Conservation (phyloP, 1,140 invertebrate species). For the Lucilia cuprina region DNA sequence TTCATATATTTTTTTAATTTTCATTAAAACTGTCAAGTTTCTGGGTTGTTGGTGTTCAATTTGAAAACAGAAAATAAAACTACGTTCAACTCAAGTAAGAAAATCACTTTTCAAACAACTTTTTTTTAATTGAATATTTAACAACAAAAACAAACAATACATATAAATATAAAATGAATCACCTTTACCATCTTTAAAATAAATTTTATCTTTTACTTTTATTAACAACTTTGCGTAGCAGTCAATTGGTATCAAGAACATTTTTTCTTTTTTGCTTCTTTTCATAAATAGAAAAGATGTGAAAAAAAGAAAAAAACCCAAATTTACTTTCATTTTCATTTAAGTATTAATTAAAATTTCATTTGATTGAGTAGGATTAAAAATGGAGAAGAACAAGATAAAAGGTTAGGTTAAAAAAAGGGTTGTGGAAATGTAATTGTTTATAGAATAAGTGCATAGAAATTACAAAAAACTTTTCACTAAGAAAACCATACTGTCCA, state of each 20-base stretch:
- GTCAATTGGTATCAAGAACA: not conserved
- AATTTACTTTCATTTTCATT: not conserved
- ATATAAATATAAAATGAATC: not conserved
- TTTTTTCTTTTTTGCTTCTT: not conserved
- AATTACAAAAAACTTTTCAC: not conserved
- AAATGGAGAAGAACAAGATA: not conserved
- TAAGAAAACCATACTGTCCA: not conserved
- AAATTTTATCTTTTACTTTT: not conserved
- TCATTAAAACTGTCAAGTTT: slow-evolving; percentile 8
- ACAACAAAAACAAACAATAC: not conserved
- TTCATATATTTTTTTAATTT: not conserved
- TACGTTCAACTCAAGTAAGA: not conserved
- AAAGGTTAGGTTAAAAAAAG: not conserved
- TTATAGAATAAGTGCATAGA: not conserved
- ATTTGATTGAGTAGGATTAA: not conserved
- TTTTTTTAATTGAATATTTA: not conserved
- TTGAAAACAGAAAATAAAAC: not conserved
- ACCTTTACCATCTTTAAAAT: not conserved
- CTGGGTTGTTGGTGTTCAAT: not conserved
- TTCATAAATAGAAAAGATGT: not conserved
- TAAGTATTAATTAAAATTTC: slow-evolving; percentile 1
- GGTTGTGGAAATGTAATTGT: not conserved
- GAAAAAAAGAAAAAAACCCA: not conserved
- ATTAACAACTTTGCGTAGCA: not conserved
- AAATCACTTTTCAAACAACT: not conserved